A percentile compares a stretch with the other conserved stretches of the same genome.
Evolutionary conservation across 2,797 vertebrate species (phyloP).

Genomic region (Chrysocyon brachyurus): DNA sequence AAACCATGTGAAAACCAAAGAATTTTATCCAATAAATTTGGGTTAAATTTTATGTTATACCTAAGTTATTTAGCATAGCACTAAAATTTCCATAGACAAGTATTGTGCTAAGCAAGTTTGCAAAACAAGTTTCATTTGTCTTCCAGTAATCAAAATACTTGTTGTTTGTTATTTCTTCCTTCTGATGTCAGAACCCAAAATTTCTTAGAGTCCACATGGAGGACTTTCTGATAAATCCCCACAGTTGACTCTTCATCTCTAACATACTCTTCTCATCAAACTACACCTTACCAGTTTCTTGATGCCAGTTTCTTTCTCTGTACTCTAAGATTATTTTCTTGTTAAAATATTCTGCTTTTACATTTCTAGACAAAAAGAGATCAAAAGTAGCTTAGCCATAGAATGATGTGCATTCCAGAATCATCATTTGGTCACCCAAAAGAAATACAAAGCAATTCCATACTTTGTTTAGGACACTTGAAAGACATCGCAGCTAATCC

Average conservation of each 20-base stretch:
- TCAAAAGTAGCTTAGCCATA: not conserved
- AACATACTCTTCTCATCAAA: not conserved
- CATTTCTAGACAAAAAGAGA: not conserved
- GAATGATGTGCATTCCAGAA: not conserved
- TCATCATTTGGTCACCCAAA: not conserved
- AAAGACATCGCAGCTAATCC: not conserved
- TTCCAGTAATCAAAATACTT: not conserved
- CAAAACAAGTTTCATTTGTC: not conserved
- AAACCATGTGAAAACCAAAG: not conserved
- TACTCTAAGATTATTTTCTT: not conserved
- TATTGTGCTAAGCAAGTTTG: not conserved
- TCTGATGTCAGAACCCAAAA: not conserved
- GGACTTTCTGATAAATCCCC: not conserved
- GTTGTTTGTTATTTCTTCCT: not conserved
- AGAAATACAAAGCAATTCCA: not conserved
- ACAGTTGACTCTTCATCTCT: not conserved
- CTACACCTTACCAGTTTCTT: not conserved
- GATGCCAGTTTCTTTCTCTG: not conserved
- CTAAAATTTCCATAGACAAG: not conserved
- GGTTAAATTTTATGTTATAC: not conserved
- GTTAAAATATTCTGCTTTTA: not conserved
- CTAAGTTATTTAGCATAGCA: not conserved
- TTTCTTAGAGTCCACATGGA: not conserved
- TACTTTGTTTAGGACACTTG: not conserved
- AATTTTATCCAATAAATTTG: not conserved